phyloP scores from a whole-genome alignment of 2,113 vertebrate species.

The Marmota flaviventris region DNA sequence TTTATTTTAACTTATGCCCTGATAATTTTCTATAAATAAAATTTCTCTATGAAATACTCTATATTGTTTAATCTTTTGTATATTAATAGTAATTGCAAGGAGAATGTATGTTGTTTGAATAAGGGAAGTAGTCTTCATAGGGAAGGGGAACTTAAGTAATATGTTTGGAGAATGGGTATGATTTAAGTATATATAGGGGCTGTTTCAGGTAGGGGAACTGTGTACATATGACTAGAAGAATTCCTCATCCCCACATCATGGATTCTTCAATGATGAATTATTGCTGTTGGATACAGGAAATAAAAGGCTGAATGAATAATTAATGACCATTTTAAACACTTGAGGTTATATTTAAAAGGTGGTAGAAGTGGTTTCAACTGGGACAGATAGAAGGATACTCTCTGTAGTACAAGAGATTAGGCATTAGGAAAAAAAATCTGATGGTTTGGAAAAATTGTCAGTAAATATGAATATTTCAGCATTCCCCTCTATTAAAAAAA shows the following conservation, averaged over 20 bases:
- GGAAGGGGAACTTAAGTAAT: background rate
- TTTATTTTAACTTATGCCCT: slow-evolving; percentile 9
- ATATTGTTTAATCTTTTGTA: background rate
- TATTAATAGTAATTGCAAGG: background rate
- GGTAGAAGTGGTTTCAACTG: background rate
- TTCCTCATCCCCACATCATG: background rate
- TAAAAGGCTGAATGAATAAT: slow-evolving; percentile 46
- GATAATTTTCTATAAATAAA: background rate
- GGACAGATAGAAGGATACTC: background rate
- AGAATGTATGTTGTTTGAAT: background rate
- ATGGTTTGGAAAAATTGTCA: background rate
- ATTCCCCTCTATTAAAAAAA: background rate
- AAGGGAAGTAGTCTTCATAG: background rate
- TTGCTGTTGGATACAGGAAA: background rate
- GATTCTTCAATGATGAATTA: slow-evolving; percentile 18
- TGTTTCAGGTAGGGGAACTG: background rate
- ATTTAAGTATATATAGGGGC: background rate
- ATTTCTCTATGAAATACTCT: background rate
- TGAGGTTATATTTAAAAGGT: slow-evolving; percentile 25
- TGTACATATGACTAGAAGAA: background rate
- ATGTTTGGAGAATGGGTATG: background rate
- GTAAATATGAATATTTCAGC: background rate
- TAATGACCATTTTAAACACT: background rate
- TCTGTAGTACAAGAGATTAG: background rate
- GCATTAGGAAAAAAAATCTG: background rate